These are phyloP conservation scores for Spialia ferax DNA, from an alignment of 2,888 invertebrate genomes.

Conservation along the genomic window DNA sequence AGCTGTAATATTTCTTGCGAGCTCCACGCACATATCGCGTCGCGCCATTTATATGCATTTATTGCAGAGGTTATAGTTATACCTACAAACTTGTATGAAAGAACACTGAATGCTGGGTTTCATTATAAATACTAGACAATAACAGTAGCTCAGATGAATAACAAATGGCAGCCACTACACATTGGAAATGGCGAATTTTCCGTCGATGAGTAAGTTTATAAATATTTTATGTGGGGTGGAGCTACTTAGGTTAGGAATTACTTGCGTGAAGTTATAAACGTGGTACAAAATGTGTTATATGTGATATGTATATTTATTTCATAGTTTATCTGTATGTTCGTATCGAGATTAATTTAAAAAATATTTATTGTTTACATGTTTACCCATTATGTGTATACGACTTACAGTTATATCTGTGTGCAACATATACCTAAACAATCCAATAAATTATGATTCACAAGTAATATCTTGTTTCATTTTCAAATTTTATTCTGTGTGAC, in stretches of 20 bases:
- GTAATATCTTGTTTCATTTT: conserved; percentile 25
- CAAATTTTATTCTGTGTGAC: too few species aligned
- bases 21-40: not conserved
- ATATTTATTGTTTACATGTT: conserved; percentile 45
- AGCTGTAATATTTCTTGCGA: conserved; percentile 19
- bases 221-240: not conserved
- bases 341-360: conserved; percentile 46
- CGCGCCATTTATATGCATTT: not conserved
- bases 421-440: conserved; percentile 38
- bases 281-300: conserved; percentile 72
- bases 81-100: too few species aligned
- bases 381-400: conserved; percentile 43
- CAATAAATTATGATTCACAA: conserved; percentile 4
- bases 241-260: not conserved
- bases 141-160: too few species aligned
- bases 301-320: conserved; percentile 68
- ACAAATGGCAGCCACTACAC: too few species aligned
- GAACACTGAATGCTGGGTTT: too few species aligned
- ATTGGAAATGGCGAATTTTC: too few species aligned
- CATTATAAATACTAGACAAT: too few species aligned
- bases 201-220: too few species aligned
- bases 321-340: conserved; percentile 51
- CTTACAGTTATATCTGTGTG: conserved; percentile 39
- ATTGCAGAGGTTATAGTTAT: not conserved
- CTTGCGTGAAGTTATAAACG: conserved; percentile 39